Conservation (phyloP, 2,888 invertebrate genomes). For the Zhengitettix transpicula region DNA sequence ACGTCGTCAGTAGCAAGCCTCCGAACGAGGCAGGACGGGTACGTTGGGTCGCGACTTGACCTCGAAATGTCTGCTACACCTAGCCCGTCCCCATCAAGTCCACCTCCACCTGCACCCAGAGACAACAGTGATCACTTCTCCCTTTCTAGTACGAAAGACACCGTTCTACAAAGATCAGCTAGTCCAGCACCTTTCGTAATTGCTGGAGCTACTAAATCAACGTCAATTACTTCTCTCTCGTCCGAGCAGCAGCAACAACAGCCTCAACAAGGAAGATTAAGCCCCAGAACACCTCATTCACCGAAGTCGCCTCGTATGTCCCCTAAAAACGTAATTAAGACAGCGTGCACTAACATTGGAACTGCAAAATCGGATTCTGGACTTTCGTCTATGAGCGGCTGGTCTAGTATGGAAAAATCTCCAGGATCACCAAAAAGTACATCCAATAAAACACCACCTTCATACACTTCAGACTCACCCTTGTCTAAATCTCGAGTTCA, state of each 20-base stretch:
- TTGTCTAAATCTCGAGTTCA: constrained; percentile 14
- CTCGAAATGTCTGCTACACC: constrained; percentile 8
- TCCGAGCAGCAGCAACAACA: constrained; percentile 18
- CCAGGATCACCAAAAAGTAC: constrained; percentile 58
- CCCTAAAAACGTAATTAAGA: constrained; percentile 46
- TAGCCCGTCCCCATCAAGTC: constrained; percentile 43
- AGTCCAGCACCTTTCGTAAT: constrained; percentile 20
- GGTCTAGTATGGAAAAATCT: constrained; percentile 72
- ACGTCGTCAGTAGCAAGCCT: constrained; percentile 43
- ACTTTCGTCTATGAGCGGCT: constrained; percentile 71
- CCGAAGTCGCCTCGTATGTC: constrained; percentile 58
- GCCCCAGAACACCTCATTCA: constrained; percentile 29
- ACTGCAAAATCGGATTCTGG: constrained; percentile 75
- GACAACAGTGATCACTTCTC: constrained; percentile 39
- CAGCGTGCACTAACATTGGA: constrained; percentile 40
- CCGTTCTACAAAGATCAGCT: constrained; percentile 21
- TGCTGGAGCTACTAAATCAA: constrained; percentile 17
- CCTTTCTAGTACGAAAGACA: constrained; percentile 23
- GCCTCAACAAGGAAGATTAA: constrained; percentile 14
- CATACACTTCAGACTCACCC: constrained; percentile 16
- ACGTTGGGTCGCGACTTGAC: constrained; percentile 24
- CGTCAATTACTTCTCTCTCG: constrained; percentile 20
- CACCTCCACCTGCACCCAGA: constrained; percentile 67
- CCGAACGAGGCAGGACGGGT: constrained; percentile 45
- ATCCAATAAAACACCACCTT: constrained; percentile 21